These are phyloP conservation scores for Plemyria rubiginata DNA, from an alignment of 2,888 invertebrate species.

Conservation along the genomic window DNA sequence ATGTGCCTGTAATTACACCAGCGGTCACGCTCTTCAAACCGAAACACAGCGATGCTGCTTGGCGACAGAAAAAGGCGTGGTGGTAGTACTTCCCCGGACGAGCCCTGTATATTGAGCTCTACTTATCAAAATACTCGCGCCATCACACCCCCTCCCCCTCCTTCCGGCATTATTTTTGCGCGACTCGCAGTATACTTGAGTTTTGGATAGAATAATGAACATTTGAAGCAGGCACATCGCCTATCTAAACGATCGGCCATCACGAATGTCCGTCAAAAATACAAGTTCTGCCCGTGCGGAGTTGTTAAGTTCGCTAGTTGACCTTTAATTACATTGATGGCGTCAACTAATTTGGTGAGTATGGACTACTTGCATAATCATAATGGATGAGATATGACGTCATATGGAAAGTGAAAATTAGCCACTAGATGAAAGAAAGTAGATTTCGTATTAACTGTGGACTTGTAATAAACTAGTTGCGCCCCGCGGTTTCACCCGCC, in stretches of 20 bases:
- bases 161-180: no score
- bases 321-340: slow-evolving; percentile 26
- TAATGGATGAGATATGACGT: slow-evolving; percentile 23
- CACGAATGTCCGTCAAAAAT: slow-evolving; percentile 4
- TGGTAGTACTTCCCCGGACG: no score
- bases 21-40: no score
- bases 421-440: background rate
- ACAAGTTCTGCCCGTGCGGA: slow-evolving; percentile 9
- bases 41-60: no score
- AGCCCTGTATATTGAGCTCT: no score
- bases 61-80: no score
- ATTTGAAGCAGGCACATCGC: background rate
- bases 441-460: background rate
- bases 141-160: no score
- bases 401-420: background rate
- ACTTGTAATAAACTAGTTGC: no score
- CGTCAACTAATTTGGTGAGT: slow-evolving; percentile 22
- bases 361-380: slow-evolving; percentile 8
- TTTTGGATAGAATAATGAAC: background rate
- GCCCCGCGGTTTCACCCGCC: no score
- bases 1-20: no score
- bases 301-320: slow-evolving; percentile 7
- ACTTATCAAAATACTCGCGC: no score
- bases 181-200: no score
- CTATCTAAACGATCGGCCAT: background rate